A percentile compares a stretch with the other conserved stretches of the same genome.
Conservation (phyloP, 2,888 invertebrate genomes). For the Electrophaes corylata region DNA sequence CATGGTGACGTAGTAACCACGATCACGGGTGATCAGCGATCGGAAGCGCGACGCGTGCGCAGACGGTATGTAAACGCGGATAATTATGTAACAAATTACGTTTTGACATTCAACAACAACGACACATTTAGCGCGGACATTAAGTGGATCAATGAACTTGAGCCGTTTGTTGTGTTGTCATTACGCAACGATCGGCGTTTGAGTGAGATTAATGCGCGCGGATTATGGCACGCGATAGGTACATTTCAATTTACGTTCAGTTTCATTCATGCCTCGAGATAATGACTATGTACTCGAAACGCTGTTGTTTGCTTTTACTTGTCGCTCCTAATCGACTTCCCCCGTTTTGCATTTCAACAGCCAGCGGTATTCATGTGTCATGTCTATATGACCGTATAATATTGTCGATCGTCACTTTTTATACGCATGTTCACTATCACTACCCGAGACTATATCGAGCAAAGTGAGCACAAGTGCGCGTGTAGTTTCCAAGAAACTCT, state of each 20-base stretch:
- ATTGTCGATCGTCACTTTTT: conserved; percentile 4
- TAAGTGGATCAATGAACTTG: conserved; percentile 85
- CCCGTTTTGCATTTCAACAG: conserved; percentile 50
- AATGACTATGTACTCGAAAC: conserved; percentile 74
- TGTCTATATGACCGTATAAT: conserved; percentile 18
- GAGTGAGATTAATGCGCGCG: conserved; percentile 83
- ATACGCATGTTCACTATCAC: conserved; percentile 26
- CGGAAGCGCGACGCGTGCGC: conserved; percentile 42
- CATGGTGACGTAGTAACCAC: conserved; percentile 72
- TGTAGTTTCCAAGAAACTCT: conserved; percentile 26
- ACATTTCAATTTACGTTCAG: conserved; percentile 82
- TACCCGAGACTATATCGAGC: conserved; percentile 24
- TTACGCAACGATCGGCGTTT: conserved; percentile 81
- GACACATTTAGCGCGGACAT: conserved; percentile 81
- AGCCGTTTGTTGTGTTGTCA: conserved; percentile 74
- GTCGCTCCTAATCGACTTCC: conserved; percentile 44
- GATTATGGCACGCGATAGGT: conserved; percentile 81
- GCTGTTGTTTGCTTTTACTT: conserved; percentile 67
- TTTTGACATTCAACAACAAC: conserved; percentile 80
- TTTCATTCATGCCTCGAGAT: conserved; percentile 82
- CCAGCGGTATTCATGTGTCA: conserved; percentile 8
- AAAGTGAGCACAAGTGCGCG: conserved; percentile 13
- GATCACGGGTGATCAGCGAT: conserved; percentile 57
- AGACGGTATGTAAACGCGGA: conserved; percentile 61
- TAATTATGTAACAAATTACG: conserved; percentile 76